Percentiles rank a stretch among this genome's conserved stretches.
Conservation (phyloP, 2,797 vertebrate genomes). For the Setipinna tenuifilis region DNA sequence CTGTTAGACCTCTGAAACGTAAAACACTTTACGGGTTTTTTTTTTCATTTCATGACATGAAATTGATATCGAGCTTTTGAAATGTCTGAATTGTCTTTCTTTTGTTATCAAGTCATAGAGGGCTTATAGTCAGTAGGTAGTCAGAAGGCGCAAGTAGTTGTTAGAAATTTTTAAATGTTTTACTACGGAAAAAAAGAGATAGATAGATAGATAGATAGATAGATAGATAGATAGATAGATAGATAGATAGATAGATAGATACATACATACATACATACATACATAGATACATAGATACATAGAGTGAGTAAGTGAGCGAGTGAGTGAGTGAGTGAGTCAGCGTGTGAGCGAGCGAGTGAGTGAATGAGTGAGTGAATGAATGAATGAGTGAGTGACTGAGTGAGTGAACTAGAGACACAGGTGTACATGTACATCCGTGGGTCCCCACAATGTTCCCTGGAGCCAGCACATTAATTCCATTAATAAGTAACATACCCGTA, state of each 20-base stretch:
- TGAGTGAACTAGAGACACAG: neutral
- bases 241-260: too few species aligned
- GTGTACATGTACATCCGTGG: neutral
- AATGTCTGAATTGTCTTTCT: neutral
- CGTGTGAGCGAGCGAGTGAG: too few species aligned
- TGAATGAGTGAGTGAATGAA: neutral
- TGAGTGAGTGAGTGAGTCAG: neutral
- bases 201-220: too few species aligned
- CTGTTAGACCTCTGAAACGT: neutral
- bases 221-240: too few species aligned
- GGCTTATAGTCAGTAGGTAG: neutral
- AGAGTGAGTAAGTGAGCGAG: too few species aligned
- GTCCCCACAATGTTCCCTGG: neutral
- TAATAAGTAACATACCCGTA: slow-evolving; percentile 18
- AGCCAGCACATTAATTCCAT: neutral
- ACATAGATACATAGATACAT: too few species aligned
- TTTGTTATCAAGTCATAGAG: neutral
- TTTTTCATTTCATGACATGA: neutral
- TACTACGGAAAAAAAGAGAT: too few species aligned
- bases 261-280: too few species aligned
- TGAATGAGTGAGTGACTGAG: too few species aligned
- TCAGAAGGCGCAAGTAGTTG: neutral
- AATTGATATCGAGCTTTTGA: slow-evolving; percentile 1
- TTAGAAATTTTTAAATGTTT: neutral
- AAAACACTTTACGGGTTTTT: neutral